Percentiles rank a stretch among this genome's conserved stretches.
phyloP scores from a whole-genome alignment of 2,888 invertebrate species.

The Temnothorax unifasciatus region DNA sequence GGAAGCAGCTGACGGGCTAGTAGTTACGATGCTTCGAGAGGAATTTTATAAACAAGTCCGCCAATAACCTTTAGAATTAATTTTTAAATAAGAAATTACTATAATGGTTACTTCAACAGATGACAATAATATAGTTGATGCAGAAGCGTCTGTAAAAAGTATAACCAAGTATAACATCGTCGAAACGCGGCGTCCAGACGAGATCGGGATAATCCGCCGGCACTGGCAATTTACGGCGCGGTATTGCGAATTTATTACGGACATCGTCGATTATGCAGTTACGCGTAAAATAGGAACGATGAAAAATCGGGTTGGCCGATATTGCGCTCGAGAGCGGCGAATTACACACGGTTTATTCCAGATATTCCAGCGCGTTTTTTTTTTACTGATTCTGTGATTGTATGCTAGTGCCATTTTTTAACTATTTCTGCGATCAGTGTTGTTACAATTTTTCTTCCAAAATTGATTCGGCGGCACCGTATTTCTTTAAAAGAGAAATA shows the following conservation, averaged over 20 bases:
- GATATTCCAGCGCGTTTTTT: background rate
- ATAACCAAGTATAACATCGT: constrained; percentile 12
- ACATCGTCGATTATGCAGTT: constrained; percentile 69
- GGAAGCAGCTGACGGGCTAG: background rate
- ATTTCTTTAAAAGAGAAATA: background rate
- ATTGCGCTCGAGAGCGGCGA: constrained; percentile 34
- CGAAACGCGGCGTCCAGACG: background rate
- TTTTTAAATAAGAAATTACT: constrained; percentile 27
- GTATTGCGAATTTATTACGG: constrained; percentile 69
- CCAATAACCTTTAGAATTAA: background rate
- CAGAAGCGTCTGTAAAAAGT: constrained; percentile 12
- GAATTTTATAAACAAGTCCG: constrained; percentile 4
- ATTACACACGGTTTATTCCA: constrained; percentile 25
- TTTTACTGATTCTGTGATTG: constrained; percentile 11
- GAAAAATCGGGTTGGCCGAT: constrained; percentile 64
- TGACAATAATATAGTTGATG: background rate
- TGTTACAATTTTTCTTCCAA: background rate
- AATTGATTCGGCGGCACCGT: background rate
- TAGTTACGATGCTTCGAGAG: background rate
- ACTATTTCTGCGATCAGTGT: background rate
- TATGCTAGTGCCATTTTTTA: background rate
- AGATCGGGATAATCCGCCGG: constrained; percentile 42
- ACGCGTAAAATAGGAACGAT: constrained; percentile 65
- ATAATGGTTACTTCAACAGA: background rate
- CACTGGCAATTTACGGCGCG: constrained; percentile 61